Percentiles rank a stretch among this genome's conserved stretches.
Evolutionary conservation across 2,797 vertebrate genomes (phyloP).

Genomic region (Erpetoichthys calabaricus): DNA sequence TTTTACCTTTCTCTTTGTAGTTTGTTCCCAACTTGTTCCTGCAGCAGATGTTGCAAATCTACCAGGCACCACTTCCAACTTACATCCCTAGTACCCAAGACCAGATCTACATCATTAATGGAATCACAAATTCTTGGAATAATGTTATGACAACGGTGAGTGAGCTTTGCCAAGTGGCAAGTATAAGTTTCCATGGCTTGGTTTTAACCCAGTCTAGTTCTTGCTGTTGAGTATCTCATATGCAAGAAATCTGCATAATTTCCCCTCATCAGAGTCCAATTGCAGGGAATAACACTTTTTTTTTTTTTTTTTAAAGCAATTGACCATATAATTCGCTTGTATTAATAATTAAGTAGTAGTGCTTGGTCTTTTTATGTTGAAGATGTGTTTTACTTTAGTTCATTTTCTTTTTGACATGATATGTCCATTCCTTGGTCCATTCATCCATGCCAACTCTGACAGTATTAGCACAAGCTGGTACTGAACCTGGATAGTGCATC

Average conservation of each 20-base stretch:
- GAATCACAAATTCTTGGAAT: constrained; percentile 49
- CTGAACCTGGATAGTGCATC: too few relatives aligned
- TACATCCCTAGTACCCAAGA: constrained; percentile 30
- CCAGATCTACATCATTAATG: constrained; percentile 25
- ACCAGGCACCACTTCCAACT: constrained; percentile 30
- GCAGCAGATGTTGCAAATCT: constrained; percentile 58
- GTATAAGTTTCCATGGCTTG: neutral
- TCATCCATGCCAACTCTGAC: too few relatives aligned
- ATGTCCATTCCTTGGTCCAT: too few relatives aligned
- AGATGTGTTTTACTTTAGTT: too few relatives aligned
- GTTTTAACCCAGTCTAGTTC: neutral
- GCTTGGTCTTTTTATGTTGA: too few relatives aligned
- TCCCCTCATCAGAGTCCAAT: neutral
- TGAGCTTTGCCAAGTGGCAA: neutral
- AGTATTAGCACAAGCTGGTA: too few relatives aligned
- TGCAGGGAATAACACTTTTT: too few relatives aligned
- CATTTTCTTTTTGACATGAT: too few relatives aligned
- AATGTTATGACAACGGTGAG: constrained; percentile 51
- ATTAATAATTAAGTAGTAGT: too few relatives aligned
- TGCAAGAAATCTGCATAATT: constrained; percentile 4
- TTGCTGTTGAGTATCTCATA: constrained; percentile 3
- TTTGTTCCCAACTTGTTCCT: constrained; percentile 45
- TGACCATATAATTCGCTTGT: too few relatives aligned
- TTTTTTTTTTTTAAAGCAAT: too few relatives aligned
- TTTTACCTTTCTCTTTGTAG: constrained; percentile 23